A percentile compares a stretch with the other conserved stretches of the same genome.
These are phyloP conservation scores for Lagria hirta DNA, from an alignment of 2,888 invertebrate species.

Conservation along the genomic window DNA sequence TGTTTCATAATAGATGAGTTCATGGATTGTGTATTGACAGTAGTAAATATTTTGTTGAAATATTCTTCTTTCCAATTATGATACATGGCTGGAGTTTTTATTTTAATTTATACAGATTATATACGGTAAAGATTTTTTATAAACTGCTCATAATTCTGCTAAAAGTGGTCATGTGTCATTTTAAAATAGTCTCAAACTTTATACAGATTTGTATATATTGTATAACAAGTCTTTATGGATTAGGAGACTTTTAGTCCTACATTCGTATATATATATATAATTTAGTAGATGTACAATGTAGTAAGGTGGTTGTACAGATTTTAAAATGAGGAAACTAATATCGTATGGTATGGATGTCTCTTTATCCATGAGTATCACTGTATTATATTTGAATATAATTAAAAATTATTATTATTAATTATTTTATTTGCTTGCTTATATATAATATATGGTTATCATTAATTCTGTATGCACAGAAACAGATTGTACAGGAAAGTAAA, in stretches of 20 bases:
- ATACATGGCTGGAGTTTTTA: conserved; percentile 34
- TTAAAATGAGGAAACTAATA: conserved; percentile 43
- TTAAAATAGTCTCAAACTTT: conserved; percentile 12
- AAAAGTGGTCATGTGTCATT: conserved; percentile 25
- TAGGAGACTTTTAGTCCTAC: conserved; percentile 22
- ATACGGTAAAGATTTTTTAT: conserved; percentile 20
- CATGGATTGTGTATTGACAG: conserved; percentile 13
- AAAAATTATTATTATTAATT: conserved; percentile 44
- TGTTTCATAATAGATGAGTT: conserved; percentile 35
- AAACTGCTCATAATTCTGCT: conserved; percentile 13
- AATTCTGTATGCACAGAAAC: conserved; percentile 53
- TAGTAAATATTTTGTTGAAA: conserved; percentile 29
- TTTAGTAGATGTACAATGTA: conserved; percentile 52
- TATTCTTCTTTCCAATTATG: conserved; percentile 32
- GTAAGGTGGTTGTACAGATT: conserved; percentile 54
- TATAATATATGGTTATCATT: conserved; percentile 49
- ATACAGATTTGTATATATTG: conserved; percentile 1
- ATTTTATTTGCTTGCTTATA: conserved; percentile 51
- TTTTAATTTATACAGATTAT: conserved; percentile 11
- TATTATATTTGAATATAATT: conserved; percentile 53
- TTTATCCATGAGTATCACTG: conserved; percentile 46
- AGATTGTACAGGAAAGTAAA: conserved; percentile 52
- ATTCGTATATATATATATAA: conserved; percentile 35
- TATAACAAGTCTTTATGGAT: conserved; percentile 9
- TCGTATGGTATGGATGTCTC: conserved; percentile 40